phyloP scores from a whole-genome alignment of 2,113 vertebrate species.

The Nothobranchius furzeri region DNA sequence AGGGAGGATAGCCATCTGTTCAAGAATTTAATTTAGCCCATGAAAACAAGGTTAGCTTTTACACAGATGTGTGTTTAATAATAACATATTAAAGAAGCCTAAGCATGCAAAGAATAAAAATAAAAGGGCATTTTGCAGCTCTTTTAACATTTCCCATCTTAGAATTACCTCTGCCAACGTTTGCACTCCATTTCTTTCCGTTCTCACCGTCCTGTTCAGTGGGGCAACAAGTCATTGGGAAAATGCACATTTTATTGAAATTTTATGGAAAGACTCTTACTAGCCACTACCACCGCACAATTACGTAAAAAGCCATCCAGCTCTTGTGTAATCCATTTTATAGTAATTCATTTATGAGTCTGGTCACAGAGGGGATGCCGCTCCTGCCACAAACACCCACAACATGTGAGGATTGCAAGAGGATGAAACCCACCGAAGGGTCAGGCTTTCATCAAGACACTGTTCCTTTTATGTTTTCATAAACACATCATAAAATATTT shows the following conservation, averaged over 20 bases:
- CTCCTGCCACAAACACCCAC: constrained; percentile 74
- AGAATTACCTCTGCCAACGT: constrained; percentile 35
- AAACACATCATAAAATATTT: constrained; percentile 78
- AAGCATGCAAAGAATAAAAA: constrained; percentile 27
- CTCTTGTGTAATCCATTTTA: constrained; percentile 70
- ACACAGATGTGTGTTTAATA: constrained; percentile 27
- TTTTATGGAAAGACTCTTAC: constrained; percentile 70
- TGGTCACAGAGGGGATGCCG: constrained; percentile 66
- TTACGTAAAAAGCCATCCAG: constrained; percentile 71
- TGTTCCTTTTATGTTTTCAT: constrained; percentile 47
- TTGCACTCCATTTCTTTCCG: constrained; percentile 37
- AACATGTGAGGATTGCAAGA: constrained; percentile 67
- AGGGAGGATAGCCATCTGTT: constrained; percentile 43
- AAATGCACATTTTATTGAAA: constrained; percentile 73
- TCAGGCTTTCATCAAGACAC: constrained; percentile 56
- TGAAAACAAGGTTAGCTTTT: constrained; percentile 35
- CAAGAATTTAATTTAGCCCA: constrained; percentile 53
- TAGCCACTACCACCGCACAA: constrained; percentile 66
- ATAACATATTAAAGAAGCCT: constrained; percentile 42
- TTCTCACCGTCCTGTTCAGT: constrained; percentile 24
- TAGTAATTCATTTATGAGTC: constrained; percentile 72
- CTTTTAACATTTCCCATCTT: constrained; percentile 30
- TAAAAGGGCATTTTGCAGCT: constrained; percentile 24
- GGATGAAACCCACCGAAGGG: constrained; percentile 60
- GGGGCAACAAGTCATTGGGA: constrained; percentile 69